Evolutionary conservation across 2,113 vertebrate genomes (phyloP), one percentile per base, ranked within the genome.

Genomic region (Pseudopipra pipra): DNA sequence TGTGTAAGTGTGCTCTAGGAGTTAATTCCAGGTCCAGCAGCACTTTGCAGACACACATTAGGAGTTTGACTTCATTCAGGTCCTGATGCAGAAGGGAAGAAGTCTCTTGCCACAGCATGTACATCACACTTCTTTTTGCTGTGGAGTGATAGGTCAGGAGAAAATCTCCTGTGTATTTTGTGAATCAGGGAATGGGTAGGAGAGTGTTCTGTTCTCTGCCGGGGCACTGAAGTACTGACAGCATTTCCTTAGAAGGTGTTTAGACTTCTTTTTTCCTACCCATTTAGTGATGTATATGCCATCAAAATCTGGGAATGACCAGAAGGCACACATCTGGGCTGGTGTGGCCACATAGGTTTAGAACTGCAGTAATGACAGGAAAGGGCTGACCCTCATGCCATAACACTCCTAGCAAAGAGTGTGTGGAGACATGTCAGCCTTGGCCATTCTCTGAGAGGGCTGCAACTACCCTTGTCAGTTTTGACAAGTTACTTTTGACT

Each of bases 401-500:
- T 75, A 89, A 93, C 61, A 54, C 41, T 87, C 14, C 78, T 83
- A 74, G 61, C 33, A 89, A 87, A 85, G 23, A 43, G 35, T 78
- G 37, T 58, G 39, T 52, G 73, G 73, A 91, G 70, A 78, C 0
- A 1, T 93, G 77, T 78, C 81, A 91, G 56, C 52, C 61, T 81
- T 89, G 74, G 33, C 70, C 44, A 7, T 71, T 85, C 87, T 87
- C 84, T 87, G 56, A 87, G n/a, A 22, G 27, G 17, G 28, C 27
- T 55, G 39, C 61, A 84, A 70, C 56, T 66, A 49, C 16, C 24
- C 31, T 49, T 93, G 87, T 82, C 89, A 87, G 49, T 85, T 95
- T 89, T 94, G 87, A 92, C 84, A 85, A 72, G 62, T 67, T 85
- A 83, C 81, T 95, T 96, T 71, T 81, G 77, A 89, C 73, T 94